These are phyloP conservation scores for Anorthoa munda DNA, from an alignment of 2,888 invertebrate species.

Conservation along the genomic window DNA sequence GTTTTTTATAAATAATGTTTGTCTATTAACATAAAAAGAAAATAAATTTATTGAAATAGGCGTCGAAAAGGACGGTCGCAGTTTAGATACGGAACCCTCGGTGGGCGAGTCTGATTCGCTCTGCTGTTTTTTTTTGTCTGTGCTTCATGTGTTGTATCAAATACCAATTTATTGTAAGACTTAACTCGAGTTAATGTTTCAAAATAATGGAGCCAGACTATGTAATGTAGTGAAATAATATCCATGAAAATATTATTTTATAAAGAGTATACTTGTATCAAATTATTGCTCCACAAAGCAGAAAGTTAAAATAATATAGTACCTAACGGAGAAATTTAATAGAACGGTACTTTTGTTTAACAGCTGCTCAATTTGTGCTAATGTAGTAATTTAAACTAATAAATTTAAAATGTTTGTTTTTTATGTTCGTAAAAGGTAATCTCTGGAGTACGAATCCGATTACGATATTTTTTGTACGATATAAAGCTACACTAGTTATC, in stretches of 20 bases:
- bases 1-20: not conserved
- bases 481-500: too few species aligned
- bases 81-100: not conserved
- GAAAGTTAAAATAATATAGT: conserved; percentile 1
- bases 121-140: not conserved
- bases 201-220: conserved; percentile 39
- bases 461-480: too few species aligned
- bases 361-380: too few species aligned
- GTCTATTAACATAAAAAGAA: not conserved
- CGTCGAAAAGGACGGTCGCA: not conserved
- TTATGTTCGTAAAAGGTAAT: too few species aligned
- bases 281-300: conserved; percentile 8
- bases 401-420: too few species aligned
- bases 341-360: not conserved
- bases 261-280: conserved; percentile 7
- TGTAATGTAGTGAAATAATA: conserved; percentile 39
- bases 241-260: conserved; percentile 31
- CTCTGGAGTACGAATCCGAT: too few species aligned
- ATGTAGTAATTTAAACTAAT: not conserved
- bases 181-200: conserved; percentile 2
- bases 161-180: conserved; percentile 25
- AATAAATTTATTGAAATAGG: not conserved
- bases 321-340: not conserved
- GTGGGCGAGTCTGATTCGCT: not conserved
- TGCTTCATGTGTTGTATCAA: conserved; percentile 14